These are phyloP conservation scores for Romanomermis culicivorax DNA, from an alignment of 2,888 invertebrate genomes.

Conservation along the genomic window DNA sequence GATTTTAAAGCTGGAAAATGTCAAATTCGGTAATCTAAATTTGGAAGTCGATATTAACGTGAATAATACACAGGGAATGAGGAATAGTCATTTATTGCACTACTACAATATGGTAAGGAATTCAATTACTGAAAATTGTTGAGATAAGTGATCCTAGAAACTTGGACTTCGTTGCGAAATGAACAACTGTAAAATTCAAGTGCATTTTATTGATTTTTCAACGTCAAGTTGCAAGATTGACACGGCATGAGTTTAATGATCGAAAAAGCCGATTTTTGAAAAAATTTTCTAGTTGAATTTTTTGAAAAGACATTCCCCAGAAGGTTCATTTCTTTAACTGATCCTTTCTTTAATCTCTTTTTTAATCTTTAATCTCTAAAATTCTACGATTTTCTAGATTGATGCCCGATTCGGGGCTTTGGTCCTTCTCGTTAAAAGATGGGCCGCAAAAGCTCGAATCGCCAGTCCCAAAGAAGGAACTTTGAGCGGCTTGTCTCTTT, in stretches of 20 bases:
- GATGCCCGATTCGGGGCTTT: constrained; percentile 12
- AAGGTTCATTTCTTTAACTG: too few species aligned
- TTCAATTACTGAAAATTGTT: too few species aligned
- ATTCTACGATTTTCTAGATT: too few species aligned
- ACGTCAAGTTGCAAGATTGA: too few species aligned
- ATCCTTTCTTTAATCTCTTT: too few species aligned
- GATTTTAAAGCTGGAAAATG: constrained; percentile 4
- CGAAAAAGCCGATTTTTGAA: too few species aligned
- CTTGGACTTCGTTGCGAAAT: not conserved
- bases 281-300: too few species aligned
- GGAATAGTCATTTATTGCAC: constrained; percentile 25
- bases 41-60: constrained; percentile 23
- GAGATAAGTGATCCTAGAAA: too few species aligned
- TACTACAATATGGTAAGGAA: constrained; percentile 17
- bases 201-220: not conserved
- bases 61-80: constrained; percentile 26
- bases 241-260: too few species aligned
- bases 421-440: constrained; percentile 23
- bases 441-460: constrained; percentile 22
- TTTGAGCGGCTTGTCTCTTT: constrained; percentile 25
- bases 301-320: too few species aligned
- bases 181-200: not conserved
- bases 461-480: constrained; percentile 20
- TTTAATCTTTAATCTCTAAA: too few species aligned
- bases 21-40: not conserved